Percentiles rank a stretch among this genome's conserved stretches.
Conservation (phyloP, 2,797 vertebrate genomes). For the Myotis findleyi region DNA sequence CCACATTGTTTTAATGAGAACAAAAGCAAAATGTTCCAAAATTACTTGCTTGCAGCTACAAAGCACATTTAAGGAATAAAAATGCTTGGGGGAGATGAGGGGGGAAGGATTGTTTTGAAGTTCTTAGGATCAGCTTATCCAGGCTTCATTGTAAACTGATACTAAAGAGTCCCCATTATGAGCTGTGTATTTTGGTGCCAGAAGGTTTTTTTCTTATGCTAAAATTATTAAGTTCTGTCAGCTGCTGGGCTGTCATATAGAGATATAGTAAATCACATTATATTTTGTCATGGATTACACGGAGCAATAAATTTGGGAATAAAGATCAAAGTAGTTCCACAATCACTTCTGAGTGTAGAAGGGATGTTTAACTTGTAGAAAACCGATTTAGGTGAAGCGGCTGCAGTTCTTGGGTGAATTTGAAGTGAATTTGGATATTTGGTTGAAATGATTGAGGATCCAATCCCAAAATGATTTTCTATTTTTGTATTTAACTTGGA, state of each 20-base stretch:
- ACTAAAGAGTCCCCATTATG: slow-evolving; percentile 87
- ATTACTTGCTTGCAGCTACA: slow-evolving; percentile 83
- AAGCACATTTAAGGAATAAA: slow-evolving; percentile 82
- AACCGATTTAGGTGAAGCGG: slow-evolving; percentile 91
- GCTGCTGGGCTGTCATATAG: slow-evolving; percentile 94
- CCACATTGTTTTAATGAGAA: slow-evolving; percentile 83
- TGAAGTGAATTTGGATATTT: slow-evolving; percentile 87
- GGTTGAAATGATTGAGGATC: slow-evolving; percentile 84
- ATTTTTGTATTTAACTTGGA: slow-evolving; percentile 78
- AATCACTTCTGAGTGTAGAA: slow-evolving; percentile 94
- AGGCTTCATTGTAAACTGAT: slow-evolving; percentile 86
- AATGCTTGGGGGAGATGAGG: not conserved
- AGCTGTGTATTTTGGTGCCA: slow-evolving; percentile 90
- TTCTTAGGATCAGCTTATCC: slow-evolving; percentile 84
- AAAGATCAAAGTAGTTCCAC: slow-evolving; percentile 94
- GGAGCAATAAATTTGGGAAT: slow-evolving; percentile 93
- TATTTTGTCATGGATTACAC: slow-evolving; percentile 96
- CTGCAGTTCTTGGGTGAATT: slow-evolving; percentile 87
- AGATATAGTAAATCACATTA: slow-evolving; percentile 99
- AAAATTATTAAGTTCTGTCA: slow-evolving; percentile 94
- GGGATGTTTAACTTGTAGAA: slow-evolving; percentile 91
- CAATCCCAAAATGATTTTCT: slow-evolving; percentile 84
- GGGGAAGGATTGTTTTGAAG: slow-evolving; percentile 88
- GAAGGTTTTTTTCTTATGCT: slow-evolving; percentile 89
- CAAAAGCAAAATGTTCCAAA: slow-evolving; percentile 81